Base-by-base conservation (phyloP, 2,888 invertebrate species). In the Cataglyphis livida region DNA sequence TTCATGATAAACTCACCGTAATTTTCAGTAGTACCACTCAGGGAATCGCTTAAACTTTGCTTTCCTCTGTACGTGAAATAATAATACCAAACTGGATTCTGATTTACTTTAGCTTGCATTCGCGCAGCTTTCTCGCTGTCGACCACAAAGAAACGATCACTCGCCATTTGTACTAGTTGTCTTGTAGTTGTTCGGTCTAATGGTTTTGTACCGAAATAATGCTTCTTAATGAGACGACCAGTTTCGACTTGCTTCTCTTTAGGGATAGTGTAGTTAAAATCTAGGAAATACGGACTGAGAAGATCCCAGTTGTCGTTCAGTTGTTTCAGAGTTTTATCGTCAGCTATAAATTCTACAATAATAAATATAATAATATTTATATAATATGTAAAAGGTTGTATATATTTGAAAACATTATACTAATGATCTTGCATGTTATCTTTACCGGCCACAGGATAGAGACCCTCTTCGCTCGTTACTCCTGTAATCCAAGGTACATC, bases 401-500 rank as follows among this genome's bases (percentile, higher is more conserved):
- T 3, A 25, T 12, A 10, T 62, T 25, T 25, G 0, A 61, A 1
- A n/a, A 62, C 10, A 28, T 9, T 75, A 35, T 18, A 48, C 3
- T 59, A n/a, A 65, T 25, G 38, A 28, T 18, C 32, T 0, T n/a
- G 4, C 0, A 28, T 12, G 3, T 61, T 1, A 25, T 35, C n/a
- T 65, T 51, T 94, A 97, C 97, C 96, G 91, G 96, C 96, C 59
- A 96, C 97, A 41, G 97, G 97, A 90, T 97, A 97, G 28, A 97
- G 95, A 79, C 98, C 98, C 93, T 98, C 98, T 73, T 97, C 96
- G 32, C 96, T 95, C 0, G 96, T 96, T 70, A 96, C 95, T 3
- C 96, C 96, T 1, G 96, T 95, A 76, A 98, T 95, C 95, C 97
- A 96, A 0, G 98, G 98, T 10, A 97, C 90, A 84, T 96, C 95